Conservation (phyloP, 2,888 invertebrate species). For the Pantelozetes paolii region DNA sequence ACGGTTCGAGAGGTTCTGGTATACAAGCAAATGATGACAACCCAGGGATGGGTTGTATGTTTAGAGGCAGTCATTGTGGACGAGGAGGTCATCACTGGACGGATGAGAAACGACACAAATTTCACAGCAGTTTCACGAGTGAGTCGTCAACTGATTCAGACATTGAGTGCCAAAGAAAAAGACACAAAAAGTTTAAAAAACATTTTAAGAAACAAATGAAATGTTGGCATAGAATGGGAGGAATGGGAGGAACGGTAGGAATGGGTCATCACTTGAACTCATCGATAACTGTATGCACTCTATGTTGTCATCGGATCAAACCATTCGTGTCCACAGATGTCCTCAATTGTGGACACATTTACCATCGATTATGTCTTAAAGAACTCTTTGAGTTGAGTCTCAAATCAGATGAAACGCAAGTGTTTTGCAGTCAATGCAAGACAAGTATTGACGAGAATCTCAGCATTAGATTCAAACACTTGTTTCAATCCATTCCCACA, state of each 20-base stretch:
- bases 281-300: background rate
- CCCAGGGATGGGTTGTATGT: too few species aligned
- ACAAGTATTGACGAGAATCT: background rate
- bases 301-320: slow-evolving; percentile 1
- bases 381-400: background rate
- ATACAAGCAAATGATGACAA: too few species aligned
- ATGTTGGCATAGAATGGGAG: background rate
- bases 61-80: background rate
- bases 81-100: background rate
- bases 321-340: background rate
- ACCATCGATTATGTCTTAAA: slow-evolving; percentile 4
- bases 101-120: background rate
- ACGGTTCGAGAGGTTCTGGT: too few species aligned
- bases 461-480: background rate
- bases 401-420: background rate
- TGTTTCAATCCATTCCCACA: background rate
- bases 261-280: background rate
- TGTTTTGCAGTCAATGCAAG: background rate
- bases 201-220: slow-evolving; percentile 4
- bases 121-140: background rate
- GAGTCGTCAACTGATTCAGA: background rate
- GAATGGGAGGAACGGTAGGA: background rate
- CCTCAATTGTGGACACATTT: slow-evolving; percentile 9
- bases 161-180: background rate
- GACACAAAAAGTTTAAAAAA: background rate